Percentiles rank a stretch among this genome's conserved stretches.
These are phyloP conservation scores for Cryptus armator DNA, from an alignment of 2,888 invertebrate species.

Conservation along the genomic window DNA sequence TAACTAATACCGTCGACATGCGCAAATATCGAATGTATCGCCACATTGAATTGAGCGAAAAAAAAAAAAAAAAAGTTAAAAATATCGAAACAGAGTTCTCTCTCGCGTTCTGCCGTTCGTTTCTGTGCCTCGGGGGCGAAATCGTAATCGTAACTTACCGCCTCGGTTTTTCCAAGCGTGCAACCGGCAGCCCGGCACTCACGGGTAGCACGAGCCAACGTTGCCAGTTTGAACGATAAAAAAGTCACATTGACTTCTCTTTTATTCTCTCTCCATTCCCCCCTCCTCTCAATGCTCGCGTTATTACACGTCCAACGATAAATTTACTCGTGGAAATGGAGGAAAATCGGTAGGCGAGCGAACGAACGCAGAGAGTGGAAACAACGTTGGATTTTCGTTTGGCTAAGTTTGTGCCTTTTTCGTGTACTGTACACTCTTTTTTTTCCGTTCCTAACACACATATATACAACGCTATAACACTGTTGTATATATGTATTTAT, in stretches of 20 bases:
- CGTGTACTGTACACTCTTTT: not conserved
- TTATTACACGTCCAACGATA: conserved; percentile 64
- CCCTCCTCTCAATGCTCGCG: not conserved
- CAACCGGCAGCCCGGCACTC: not conserved
- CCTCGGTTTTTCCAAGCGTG: conserved; percentile 61
- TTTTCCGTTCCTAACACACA: not conserved
- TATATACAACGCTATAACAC: not conserved
- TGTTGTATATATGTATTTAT: not conserved
- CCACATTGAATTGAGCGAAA: not conserved
- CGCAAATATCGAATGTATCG: conserved; percentile 1
- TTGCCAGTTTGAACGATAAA: conserved; percentile 51
- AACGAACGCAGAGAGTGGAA: conserved; percentile 8
- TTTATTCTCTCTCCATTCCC: conserved; percentile 4
- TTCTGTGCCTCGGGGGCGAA: conserved; percentile 23
- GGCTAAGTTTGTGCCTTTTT: not conserved
- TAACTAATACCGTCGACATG: not conserved
- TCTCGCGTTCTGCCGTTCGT: not conserved
- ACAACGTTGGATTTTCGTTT: not conserved
- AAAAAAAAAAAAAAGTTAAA: not conserved
- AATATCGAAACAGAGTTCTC: not conserved
- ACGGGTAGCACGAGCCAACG: conserved; percentile 41
- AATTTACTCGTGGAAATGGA: conserved; percentile 38
- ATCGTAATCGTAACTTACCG: conserved; percentile 65
- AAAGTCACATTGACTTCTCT: conserved; percentile 36
- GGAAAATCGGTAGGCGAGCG: conserved; percentile 25